Percentiles rank a stretch among this genome's conserved stretches.
phyloP scores from a whole-genome alignment of 2,797 vertebrate species.

The Sternotherus odoratus region DNA sequence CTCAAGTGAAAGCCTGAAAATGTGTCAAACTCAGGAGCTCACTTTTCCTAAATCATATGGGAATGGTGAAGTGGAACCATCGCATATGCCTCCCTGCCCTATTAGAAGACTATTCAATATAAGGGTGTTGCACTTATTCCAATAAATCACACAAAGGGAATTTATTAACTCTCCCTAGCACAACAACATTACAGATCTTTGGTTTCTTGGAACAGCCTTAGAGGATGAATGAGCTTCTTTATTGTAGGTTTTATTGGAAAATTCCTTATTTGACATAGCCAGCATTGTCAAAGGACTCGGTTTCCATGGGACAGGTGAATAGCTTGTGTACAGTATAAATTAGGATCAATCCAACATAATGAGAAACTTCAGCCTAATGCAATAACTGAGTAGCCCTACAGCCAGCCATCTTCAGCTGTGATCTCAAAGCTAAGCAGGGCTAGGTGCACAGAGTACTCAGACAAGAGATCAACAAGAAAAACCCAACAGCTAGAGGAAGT shows the following conservation, averaged over 20 bases:
- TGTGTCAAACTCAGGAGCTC: background rate
- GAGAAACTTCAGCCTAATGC: background rate
- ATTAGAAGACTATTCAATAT: background rate
- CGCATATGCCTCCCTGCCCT: background rate
- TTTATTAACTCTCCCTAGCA: background rate
- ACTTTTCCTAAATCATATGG: background rate
- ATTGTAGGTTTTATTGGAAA: background rate
- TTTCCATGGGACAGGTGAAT: accelerated
- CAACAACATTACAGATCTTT: background rate
- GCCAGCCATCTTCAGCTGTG: background rate
- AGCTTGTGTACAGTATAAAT: accelerated
- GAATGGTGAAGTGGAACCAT: too few relatives aligned
- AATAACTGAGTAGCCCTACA: background rate
- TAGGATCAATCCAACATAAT: background rate
- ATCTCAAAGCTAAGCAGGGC: background rate
- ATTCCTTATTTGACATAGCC: background rate
- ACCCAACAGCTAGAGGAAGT: background rate
- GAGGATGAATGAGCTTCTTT: background rate
- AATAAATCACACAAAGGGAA: background rate
- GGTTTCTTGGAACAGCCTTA: background rate
- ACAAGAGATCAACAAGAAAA: background rate
- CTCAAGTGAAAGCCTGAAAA: background rate
- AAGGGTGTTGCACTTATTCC: background rate
- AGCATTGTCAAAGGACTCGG: background rate
- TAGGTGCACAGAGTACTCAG: background rate